Evolutionary conservation across 2,113 vertebrate species (phyloP).

Genomic region (Brachyhypopomus gauderio): DNA sequence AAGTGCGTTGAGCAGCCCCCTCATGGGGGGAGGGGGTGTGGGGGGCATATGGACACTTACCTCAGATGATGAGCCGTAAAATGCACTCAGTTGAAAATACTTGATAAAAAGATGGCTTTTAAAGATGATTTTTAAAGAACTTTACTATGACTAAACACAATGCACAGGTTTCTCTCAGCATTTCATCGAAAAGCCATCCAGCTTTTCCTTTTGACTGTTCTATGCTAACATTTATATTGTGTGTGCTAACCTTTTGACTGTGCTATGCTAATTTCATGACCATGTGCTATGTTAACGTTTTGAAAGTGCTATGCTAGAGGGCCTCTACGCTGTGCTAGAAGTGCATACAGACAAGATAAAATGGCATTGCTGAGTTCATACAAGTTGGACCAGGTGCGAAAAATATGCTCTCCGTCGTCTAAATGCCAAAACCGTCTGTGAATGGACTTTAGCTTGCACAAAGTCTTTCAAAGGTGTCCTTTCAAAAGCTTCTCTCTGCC

Average conservation of each 20-base stretch:
- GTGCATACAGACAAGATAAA: background rate
- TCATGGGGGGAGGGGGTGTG: no score
- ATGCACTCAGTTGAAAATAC: no score
- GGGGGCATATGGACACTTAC: no score
- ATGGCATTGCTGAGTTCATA: background rate
- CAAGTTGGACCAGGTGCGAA: background rate
- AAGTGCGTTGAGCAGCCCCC: no score
- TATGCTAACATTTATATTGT: background rate
- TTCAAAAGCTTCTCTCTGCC: constrained; percentile 10
- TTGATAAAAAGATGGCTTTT: no score
- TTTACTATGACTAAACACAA: no score
- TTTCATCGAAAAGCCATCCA: background rate
- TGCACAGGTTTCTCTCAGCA: background rate
- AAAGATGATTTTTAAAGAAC: no score
- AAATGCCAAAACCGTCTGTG: background rate
- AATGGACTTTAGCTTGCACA: no score
- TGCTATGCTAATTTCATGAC: background rate
- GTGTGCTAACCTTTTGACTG: background rate
- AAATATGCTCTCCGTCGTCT: background rate
- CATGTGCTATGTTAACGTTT: background rate
- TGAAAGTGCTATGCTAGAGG: no score
- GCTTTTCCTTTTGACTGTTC: background rate
- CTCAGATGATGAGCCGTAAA: no score
- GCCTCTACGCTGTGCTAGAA: no score
- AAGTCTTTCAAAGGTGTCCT: background rate